Evolutionary conservation across 35 echinoderm and acorn worm genomes (phyloP).

Genomic region (Stichopus chloronotus): DNA sequence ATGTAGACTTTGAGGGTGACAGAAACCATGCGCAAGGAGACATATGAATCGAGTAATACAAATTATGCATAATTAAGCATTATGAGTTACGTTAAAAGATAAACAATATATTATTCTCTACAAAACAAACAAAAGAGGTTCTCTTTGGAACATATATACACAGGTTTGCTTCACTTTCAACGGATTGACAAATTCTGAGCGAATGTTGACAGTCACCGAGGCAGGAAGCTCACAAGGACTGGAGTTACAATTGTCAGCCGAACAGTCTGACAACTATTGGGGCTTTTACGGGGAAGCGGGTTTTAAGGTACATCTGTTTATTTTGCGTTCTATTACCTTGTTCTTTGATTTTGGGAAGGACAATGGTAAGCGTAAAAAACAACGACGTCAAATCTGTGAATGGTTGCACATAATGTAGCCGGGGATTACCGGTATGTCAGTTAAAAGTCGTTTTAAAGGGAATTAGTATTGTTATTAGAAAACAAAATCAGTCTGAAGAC

Average conservation of each 20-base stretch:
- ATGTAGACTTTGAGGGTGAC: no score
- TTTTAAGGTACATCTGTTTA: slow-evolving; percentile 35
- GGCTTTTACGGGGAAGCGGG: slow-evolving; percentile 30
- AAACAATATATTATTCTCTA: no score
- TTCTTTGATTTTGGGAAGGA: not conserved
- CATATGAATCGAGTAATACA: no score
- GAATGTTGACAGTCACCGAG: not conserved
- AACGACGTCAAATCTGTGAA: not conserved
- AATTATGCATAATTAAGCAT: no score
- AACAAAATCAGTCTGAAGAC: no score
- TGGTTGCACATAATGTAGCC: not conserved
- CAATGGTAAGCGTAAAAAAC: not conserved
- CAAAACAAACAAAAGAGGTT: no score
- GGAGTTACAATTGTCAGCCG: not conserved
- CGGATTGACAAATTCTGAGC: not conserved
- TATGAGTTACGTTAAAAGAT: no score
- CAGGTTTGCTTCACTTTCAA: slow-evolving; percentile 48
- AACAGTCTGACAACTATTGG: slow-evolving; percentile 10
- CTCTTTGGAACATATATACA: not conserved
- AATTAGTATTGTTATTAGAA: no score
- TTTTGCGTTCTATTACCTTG: not conserved
- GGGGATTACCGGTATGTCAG: no score
- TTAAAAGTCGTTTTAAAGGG: no score
- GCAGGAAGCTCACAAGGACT: slow-evolving; percentile 24
- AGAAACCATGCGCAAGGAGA: no score